A percentile compares a stretch with the other conserved stretches of the same genome.
Conservation (phyloP, 2,113 vertebrate genomes). For the Takifugu bimaculatus region DNA sequence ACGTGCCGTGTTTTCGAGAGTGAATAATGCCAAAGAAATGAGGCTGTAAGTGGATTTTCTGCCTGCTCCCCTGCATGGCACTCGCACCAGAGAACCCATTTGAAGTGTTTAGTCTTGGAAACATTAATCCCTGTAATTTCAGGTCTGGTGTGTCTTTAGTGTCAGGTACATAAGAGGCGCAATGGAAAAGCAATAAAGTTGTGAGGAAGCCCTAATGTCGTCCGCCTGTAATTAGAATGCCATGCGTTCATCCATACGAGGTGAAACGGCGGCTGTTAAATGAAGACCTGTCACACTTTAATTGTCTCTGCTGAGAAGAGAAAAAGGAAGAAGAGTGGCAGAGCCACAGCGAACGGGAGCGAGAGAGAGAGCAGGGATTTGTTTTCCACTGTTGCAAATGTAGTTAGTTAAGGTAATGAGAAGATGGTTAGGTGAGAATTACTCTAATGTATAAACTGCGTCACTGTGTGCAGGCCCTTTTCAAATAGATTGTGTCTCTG, state of each 20-base stretch:
- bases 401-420: constrained; percentile 45
- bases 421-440: constrained; percentile 27
- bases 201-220: constrained; percentile 52
- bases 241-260: constrained; percentile 71
- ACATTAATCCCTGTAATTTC: constrained; percentile 78
- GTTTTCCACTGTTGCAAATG: constrained; percentile 44
- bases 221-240: constrained; percentile 73
- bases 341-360: constrained; percentile 1
- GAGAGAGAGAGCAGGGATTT: constrained; percentile 27
- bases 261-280: constrained; percentile 71
- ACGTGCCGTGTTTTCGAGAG: constrained; percentile 53
- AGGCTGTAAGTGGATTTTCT: constrained; percentile 72
- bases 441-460: constrained; percentile 31
- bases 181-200: constrained; percentile 63
- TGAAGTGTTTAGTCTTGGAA: constrained; percentile 71
- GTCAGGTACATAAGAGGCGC: constrained; percentile 71
- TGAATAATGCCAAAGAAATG: constrained; percentile 70
- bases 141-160: constrained; percentile 64
- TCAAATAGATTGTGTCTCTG: constrained; percentile 38
- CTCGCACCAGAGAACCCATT: constrained; percentile 66
- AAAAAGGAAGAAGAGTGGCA: constrained; percentile 18
- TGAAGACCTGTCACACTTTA: constrained; percentile 76
- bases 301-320: constrained; percentile 72
- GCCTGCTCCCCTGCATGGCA: constrained; percentile 60
- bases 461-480: constrained; percentile 32